Evolutionary conservation across 2,113 vertebrate genomes (phyloP), one percentile per base, ranked within the genome.

Genomic region (Nothoprocta pentlandii): DNA sequence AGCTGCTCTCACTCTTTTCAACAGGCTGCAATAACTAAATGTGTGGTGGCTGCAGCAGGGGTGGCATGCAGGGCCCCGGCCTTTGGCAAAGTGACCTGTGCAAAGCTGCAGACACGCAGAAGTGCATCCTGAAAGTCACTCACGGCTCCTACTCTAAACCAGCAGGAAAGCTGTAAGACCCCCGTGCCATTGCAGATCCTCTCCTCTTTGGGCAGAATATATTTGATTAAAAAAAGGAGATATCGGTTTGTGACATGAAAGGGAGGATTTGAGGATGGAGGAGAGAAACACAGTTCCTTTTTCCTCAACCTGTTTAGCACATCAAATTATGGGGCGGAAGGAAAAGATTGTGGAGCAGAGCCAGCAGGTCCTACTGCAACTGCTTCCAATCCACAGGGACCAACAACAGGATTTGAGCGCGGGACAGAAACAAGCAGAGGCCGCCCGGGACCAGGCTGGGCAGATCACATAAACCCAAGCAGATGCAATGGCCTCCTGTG

Each of bases 21-120:
- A 3, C 0, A 26, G 21, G 44, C 23, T 49, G 7, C 16, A 2
- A 6, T 30, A 3, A 36, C 66, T 68, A 11, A 28, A n/a, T 0
- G 0, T n/a, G 8, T 71, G n/a, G 4, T 4, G 34, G 47, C n/a
- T 87, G 69, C 53, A 16, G 39, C 25, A 6, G 6, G 49, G 49
- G 21, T 15, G 16, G 28, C 28, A 28, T 4, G 36, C 0, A n/a
- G 13, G 4, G 74, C 2, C 36, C 32, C 61, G 2, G 64, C 69
- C 28, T 80, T 30, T 9, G 10, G 41, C 68, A 14, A 46, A 6
- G 32, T 20, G 21, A 16, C 4, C 64, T 16, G 42, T 42, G 16
- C 39, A 34, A 16, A 36, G 30, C 12, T 58, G 79, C 41, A 47
- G 32, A 36, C 1, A 22, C 0, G 16, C 56, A 22, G 19, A 28